Conservation (phyloP, 2,888 invertebrate species). For the Steinernema hermaphroditum region DNA sequence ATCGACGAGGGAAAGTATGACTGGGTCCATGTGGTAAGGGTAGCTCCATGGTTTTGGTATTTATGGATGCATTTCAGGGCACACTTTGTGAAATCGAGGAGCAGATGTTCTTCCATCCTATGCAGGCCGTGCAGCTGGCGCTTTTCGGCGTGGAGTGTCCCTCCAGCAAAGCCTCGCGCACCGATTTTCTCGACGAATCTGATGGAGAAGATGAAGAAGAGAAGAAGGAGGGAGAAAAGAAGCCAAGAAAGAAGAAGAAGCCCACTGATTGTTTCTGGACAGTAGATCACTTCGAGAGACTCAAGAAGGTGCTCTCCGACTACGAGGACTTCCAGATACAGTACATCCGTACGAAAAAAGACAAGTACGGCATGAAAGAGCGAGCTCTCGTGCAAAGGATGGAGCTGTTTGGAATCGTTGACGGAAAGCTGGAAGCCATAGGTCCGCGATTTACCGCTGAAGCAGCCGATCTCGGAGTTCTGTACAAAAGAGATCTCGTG, state of each 20-base stretch:
- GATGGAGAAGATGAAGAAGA: background rate
- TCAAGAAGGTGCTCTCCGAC: background rate
- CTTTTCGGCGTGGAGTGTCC: background rate
- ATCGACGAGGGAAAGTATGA: conserved; percentile 9
- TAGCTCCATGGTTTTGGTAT: background rate
- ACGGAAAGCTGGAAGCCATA: conserved; percentile 5
- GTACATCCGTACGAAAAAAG: background rate
- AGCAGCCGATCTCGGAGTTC: conserved; percentile 6
- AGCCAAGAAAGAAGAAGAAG: background rate
- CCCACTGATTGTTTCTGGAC: background rate
- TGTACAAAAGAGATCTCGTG: background rate
- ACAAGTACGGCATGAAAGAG: background rate
- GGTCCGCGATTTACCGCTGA: background rate
- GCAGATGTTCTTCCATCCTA: conserved; percentile 5
- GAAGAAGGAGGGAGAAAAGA: background rate
- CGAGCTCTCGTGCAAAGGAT: background rate
- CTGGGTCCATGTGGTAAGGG: conserved; percentile 5
- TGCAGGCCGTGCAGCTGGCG: background rate
- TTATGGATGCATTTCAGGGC: background rate
- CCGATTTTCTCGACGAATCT: background rate
- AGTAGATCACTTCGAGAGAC: background rate
- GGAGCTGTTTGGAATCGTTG: background rate
- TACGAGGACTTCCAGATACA: conserved; percentile 1
- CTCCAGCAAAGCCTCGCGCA: background rate
- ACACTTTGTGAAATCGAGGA: background rate